phyloP scores from a whole-genome alignment of 1,140 invertebrate species.

The Lasaia peninsularis region DNA sequence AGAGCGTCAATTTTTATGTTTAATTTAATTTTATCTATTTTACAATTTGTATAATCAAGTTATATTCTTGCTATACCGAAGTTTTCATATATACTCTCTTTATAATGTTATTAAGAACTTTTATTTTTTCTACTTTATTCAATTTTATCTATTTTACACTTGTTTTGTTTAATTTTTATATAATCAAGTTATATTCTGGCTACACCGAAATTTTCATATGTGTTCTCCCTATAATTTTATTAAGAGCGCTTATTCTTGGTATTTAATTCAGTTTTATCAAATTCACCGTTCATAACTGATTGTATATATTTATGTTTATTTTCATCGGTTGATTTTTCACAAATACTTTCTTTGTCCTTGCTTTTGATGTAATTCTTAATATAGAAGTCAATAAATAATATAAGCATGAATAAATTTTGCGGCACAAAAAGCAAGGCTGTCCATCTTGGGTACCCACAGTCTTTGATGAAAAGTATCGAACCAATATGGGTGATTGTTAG shows the following conservation, averaged over 20 bases:
- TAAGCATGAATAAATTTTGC: conserved; percentile 28
- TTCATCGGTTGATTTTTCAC: neutral
- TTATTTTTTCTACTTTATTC: no score
- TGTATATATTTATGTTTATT: neutral
- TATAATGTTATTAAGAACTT: no score
- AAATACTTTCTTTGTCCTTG: neutral
- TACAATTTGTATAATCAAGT: neutral
- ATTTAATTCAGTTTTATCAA: neutral
- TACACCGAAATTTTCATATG: no score
- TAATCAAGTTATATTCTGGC: no score
- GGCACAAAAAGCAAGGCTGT: conserved; percentile 9
- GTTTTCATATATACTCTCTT: no score
- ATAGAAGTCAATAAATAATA: conserved; percentile 29
- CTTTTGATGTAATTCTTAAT: neutral
- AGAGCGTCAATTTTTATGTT: no score
- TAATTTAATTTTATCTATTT: no score
- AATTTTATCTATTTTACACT: no score
- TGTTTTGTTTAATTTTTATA: no score
- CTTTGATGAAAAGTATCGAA: conserved; percentile 4
- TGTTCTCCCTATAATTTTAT: neutral
- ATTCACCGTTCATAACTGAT: neutral
- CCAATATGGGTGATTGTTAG: conserved; percentile 22
- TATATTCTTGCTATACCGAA: no score
- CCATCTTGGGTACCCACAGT: conserved; percentile 44
- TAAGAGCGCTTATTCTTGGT: neutral